Evolutionary conservation across 2,113 vertebrate species (phyloP).

Genomic region (Platichthys flesus): DNA sequence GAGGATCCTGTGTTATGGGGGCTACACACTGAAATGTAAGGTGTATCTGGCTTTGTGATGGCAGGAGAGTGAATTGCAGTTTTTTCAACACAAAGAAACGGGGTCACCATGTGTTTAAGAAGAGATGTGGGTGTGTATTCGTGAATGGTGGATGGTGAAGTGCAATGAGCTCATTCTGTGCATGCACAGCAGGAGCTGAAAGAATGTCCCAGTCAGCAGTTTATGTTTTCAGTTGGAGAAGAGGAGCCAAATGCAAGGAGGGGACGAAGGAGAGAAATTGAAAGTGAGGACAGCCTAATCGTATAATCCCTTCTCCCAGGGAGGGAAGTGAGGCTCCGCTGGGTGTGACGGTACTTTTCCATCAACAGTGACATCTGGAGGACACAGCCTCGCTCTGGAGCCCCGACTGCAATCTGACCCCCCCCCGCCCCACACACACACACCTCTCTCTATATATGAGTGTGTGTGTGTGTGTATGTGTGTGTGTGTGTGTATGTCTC

Average conservation of each 20-base stretch:
- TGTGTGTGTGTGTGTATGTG: neutral
- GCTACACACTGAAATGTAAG: neutral
- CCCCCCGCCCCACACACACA: too few species aligned
- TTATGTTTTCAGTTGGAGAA: slow-evolving; percentile 3
- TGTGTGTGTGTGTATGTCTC: too few species aligned
- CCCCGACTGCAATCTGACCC: slow-evolving; percentile 31
- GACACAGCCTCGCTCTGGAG: slow-evolving; percentile 43
- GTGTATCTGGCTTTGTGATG: neutral
- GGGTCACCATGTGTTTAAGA: neutral
- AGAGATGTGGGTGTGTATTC: neutral
- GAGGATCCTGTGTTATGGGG: neutral
- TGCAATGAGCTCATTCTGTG: slow-evolving; percentile 3
- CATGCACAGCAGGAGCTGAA: slow-evolving; percentile 30
- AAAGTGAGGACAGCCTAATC: slow-evolving; percentile 27
- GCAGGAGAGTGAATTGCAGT: too few species aligned
- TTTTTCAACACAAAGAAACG: too few species aligned
- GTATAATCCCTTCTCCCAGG: slow-evolving; percentile 35
- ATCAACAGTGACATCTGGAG: slow-evolving; percentile 59
- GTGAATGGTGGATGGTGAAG: neutral
- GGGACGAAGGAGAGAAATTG: slow-evolving; percentile 5
- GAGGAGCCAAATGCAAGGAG: neutral
- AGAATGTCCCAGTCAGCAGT: slow-evolving; percentile 45
- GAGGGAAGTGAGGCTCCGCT: slow-evolving; percentile 15
- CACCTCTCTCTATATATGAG: neutral
- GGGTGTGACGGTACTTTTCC: slow-evolving; percentile 60